phyloP scores from a whole-genome alignment of 2,113 vertebrate species.

The Lota lota region DNA sequence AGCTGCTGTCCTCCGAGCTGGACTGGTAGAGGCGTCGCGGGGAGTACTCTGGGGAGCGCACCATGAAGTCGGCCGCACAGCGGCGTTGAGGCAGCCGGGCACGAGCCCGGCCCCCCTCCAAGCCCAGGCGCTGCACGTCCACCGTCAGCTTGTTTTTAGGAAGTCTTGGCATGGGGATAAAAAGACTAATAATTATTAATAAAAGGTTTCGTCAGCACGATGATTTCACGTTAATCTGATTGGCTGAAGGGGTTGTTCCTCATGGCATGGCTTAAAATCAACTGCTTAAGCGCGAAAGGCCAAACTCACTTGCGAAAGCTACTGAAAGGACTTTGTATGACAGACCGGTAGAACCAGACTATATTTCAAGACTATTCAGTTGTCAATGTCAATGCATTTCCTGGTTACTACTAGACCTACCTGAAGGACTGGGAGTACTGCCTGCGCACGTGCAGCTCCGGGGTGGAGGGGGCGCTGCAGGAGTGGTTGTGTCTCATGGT shows the following conservation, averaged over 20 bases:
- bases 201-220: not conserved
- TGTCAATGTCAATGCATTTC: no score
- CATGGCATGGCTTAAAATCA: no score
- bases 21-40: conserved; percentile 71
- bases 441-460: conserved; percentile 77
- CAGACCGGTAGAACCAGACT: no score
- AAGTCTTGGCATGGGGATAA: conserved; percentile 65
- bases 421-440: conserved; percentile 81
- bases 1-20: conserved; percentile 83
- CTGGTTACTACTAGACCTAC: conserved; percentile 44
- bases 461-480: conserved; percentile 80
- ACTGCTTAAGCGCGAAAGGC: no score
- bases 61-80: conserved; percentile 69
- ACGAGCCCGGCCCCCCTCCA: conserved; percentile 61
- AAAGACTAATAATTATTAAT: not conserved
- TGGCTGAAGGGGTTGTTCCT: no score
- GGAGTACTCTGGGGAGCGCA: conserved; percentile 71
- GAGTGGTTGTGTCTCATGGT: conserved; percentile 68
- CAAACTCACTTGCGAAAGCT: no score
- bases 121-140: conserved; percentile 40
- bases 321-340: no score
- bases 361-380: no score
- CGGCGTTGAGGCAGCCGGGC: conserved; percentile 70
- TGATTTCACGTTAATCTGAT: not conserved
- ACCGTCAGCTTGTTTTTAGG: conserved; percentile 61